Conservation (phyloP, 2,113 vertebrate genomes). For the Ptilonorhynchus violaceus region DNA sequence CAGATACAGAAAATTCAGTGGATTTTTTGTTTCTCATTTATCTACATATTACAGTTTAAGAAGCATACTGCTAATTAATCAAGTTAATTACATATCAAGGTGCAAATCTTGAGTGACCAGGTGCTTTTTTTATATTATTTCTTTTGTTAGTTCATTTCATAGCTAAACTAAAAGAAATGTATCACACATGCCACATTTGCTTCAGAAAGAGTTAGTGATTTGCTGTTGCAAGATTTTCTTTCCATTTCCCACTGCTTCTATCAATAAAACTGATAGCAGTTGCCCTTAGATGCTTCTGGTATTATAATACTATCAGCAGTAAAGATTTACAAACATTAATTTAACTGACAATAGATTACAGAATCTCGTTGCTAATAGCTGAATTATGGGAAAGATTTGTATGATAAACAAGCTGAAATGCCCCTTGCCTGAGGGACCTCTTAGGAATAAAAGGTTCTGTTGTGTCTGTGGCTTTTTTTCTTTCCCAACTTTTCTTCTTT, state of each 20-base stretch:
- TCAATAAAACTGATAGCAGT: conserved; percentile 5
- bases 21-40: background rate
- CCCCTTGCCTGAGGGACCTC: background rate
- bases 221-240: background rate
- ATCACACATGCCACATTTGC: background rate
- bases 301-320: background rate
- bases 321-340: background rate
- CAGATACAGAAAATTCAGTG: background rate
- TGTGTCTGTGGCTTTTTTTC: background rate
- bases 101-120: background rate
- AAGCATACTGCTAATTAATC: conserved; percentile 30
- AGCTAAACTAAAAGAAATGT: background rate
- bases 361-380: background rate
- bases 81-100: conserved; percentile 27
- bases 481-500: background rate
- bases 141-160: conserved; percentile 1
- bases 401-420: background rate
- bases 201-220: background rate
- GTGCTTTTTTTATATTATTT: background rate
- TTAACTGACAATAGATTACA: background rate
- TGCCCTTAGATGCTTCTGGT: background rate
- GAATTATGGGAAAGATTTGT: background rate
- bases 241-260: conserved; percentile 1
- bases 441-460: background rate
- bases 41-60: conserved; percentile 10